Evolutionary conservation across 1,140 invertebrate species (phyloP).

Genomic region (Triops cancriformis): DNA sequence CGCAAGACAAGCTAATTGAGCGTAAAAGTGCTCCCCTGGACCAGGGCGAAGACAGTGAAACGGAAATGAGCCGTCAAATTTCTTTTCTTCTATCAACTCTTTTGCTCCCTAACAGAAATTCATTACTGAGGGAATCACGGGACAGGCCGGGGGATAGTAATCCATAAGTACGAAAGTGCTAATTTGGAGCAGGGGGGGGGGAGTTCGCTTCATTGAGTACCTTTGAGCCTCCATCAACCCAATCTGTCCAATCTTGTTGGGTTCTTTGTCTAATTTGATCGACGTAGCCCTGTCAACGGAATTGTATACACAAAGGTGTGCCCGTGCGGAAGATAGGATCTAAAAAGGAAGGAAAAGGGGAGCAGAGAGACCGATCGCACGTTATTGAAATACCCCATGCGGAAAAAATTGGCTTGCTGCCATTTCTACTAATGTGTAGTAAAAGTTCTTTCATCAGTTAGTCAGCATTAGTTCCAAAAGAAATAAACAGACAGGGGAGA

Average conservation of each 20-base stretch:
- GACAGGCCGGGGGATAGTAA: too few relatives aligned
- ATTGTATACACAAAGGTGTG: constrained; percentile 2
- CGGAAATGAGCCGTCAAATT: neutral
- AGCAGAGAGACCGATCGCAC: neutral
- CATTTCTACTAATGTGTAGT: too few relatives aligned
- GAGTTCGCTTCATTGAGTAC: neutral
- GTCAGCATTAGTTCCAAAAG: too few relatives aligned
- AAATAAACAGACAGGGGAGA: too few relatives aligned
- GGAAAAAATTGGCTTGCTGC: too few relatives aligned
- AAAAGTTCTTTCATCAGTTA: too few relatives aligned
- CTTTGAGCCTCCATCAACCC: neutral
- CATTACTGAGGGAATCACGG: neutral
- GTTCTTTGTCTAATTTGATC: neutral
- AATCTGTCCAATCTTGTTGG: neutral
- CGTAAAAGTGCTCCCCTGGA: neutral
- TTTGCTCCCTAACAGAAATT: neutral
- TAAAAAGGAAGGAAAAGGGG: neutral
- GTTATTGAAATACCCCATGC: too few relatives aligned
- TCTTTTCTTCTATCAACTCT: neutral
- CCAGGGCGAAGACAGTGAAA: neutral
- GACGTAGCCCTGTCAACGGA: neutral
- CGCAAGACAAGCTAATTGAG: neutral
- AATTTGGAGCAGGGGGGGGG: neutral
- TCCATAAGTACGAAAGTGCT: neutral
- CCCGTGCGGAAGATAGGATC: constrained; percentile 3